Percentiles rank a stretch among this genome's conserved stretches.
Conservation (phyloP, 2,797 vertebrate genomes). For the Delichon dasypus region DNA sequence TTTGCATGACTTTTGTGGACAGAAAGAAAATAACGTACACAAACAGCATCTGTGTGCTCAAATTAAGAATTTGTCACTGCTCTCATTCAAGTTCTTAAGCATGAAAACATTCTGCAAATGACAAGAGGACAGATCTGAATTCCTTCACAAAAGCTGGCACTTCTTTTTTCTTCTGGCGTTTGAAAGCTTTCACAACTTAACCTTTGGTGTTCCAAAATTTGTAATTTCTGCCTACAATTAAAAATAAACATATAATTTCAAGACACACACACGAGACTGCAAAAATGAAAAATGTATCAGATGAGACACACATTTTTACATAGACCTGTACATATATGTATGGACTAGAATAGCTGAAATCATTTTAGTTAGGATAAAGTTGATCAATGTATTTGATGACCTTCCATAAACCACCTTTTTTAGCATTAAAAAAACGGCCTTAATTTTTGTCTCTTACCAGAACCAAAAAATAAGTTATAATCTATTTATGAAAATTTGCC, state of each 20-base stretch:
- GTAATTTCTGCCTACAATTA: background rate
- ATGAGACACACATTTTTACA: background rate
- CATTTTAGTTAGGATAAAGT: background rate
- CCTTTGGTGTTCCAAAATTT: background rate
- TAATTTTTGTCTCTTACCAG: background rate
- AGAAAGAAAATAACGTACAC: background rate
- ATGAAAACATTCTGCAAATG: background rate
- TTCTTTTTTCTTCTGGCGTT: background rate
- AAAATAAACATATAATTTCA: background rate
- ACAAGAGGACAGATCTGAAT: background rate
- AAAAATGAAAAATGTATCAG: background rate
- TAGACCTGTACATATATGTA: background rate
- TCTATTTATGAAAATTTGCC: background rate
- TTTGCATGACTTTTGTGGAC: conserved; percentile 25
- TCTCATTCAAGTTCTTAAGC: conserved; percentile 16
- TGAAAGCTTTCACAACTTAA: background rate
- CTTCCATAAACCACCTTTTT: background rate
- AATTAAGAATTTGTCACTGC: conserved; percentile 24
- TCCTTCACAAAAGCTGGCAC: background rate
- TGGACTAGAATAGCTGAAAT: background rate
- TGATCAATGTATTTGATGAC: background rate
- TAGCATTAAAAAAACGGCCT: background rate
- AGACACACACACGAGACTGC: background rate
- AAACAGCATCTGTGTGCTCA: conserved; percentile 33
- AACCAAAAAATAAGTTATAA: background rate